These are phyloP conservation scores for Orius insidiosus DNA, from an alignment of 1,140 invertebrate genomes.

Conservation along the genomic window DNA sequence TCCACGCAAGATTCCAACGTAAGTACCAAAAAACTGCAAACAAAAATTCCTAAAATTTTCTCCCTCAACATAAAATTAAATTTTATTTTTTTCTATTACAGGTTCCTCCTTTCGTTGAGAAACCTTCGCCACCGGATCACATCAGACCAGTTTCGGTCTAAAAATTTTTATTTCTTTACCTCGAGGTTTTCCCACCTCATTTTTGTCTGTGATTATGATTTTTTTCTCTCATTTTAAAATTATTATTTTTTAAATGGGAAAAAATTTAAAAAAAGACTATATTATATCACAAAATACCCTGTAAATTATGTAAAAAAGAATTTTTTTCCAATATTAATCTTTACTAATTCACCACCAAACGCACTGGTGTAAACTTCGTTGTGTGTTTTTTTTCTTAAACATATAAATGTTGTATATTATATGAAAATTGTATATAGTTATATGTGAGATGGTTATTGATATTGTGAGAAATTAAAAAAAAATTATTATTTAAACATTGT, in stretches of 20 bases:
- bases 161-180: not conserved
- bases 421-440: too few species aligned
- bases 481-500: too few species aligned
- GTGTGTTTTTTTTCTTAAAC: too few species aligned
- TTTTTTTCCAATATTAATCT: too few species aligned
- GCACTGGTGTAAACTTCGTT: too few species aligned
- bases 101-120: constrained; percentile 15
- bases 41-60: not conserved
- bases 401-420: too few species aligned
- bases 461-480: too few species aligned
- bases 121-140: constrained; percentile 15
- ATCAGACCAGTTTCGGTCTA: constrained; percentile 16
- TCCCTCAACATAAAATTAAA: not conserved
- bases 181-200: constrained; percentile 3
- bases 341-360: too few species aligned
- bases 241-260: not conserved
- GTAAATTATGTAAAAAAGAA: too few species aligned
- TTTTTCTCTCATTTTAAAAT: constrained; percentile 4
- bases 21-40: constrained; percentile 9
- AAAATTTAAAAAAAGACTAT: too few species aligned
- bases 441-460: too few species aligned
- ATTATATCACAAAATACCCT: too few species aligned
- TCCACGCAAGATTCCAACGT: constrained; percentile 15
- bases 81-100: constrained; percentile 13
- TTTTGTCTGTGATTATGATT: constrained; percentile 9